These are phyloP conservation scores for Synanthedon tipuliformis DNA, from an alignment of 2,888 invertebrate genomes.

Conservation along the genomic window DNA sequence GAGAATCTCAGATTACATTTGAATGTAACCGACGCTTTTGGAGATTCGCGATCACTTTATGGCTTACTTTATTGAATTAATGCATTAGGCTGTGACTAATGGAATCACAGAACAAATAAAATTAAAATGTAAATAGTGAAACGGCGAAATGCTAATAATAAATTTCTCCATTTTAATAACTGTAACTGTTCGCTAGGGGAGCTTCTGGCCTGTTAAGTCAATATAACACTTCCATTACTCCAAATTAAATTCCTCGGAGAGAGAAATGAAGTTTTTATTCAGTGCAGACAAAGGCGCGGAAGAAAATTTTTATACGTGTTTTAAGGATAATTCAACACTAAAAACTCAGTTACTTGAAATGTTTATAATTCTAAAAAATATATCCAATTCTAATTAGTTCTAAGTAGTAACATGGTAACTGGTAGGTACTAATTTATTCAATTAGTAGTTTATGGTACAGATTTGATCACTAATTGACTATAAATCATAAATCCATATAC, in stretches of 20 bases:
- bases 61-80: constrained; percentile 45
- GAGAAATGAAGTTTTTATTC: constrained; percentile 67
- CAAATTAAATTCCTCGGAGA: constrained; percentile 70
- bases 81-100: constrained; percentile 61
- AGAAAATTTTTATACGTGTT: constrained; percentile 36
- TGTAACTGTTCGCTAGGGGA: constrained; percentile 62
- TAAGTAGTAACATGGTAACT: too few species aligned
- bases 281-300: constrained; percentile 46
- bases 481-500: too few species aligned
- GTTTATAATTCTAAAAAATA: too few species aligned
- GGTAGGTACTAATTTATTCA: too few species aligned
- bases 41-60: constrained; percentile 24
- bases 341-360: too few species aligned
- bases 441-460: too few species aligned
- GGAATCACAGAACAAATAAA: constrained; percentile 69
- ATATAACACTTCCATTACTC: constrained; percentile 71
- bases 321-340: constrained; percentile 11
- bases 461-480: too few species aligned
- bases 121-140: constrained; percentile 68
- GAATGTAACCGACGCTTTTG: constrained; percentile 11
- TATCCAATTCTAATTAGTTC: too few species aligned
- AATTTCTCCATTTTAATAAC: constrained; percentile 71
- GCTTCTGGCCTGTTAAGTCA: constrained; percentile 69
- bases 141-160: constrained; percentile 67
- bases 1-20: constrained; percentile 15